A percentile compares a stretch with the other conserved stretches of the same genome.
phyloP scores from a whole-genome alignment of 1,140 invertebrate species.

The Oryzaephilus surinamensis region DNA sequence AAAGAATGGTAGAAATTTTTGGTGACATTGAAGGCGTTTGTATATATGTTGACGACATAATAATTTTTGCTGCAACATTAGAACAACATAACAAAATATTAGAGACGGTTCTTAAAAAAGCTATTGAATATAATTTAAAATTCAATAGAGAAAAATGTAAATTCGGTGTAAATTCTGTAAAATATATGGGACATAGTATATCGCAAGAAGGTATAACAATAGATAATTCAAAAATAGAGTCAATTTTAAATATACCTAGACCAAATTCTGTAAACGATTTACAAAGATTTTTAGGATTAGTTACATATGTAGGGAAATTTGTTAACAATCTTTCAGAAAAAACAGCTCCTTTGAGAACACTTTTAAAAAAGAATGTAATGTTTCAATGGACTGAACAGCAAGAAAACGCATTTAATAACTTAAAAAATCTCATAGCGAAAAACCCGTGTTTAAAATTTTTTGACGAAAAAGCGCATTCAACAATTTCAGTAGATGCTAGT shows the following conservation, averaged over 20 bases:
- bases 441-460: conserved; percentile 26
- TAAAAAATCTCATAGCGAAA: conserved; percentile 22
- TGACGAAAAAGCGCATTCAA: conserved; percentile 20
- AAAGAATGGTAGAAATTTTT: conserved; percentile 6
- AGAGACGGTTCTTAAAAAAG: conserved; percentile 4
- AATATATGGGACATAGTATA: conserved; percentile 32
- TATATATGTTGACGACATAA: too few species aligned
- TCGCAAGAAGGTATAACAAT: conserved; percentile 24
- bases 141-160: too few species aligned
- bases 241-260: conserved; percentile 12
- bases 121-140: conserved; percentile 20
- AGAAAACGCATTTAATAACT: conserved; percentile 17
- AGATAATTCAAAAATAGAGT: conserved; percentile 16
- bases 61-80: not conserved
- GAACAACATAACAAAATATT: not conserved
- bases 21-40: too few species aligned
- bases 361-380: conserved; percentile 8
- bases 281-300: conserved; percentile 23
- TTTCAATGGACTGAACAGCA: conserved; percentile 16
- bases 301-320: conserved; percentile 25
- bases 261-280: conserved; percentile 25
- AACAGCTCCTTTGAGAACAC: conserved; percentile 11
- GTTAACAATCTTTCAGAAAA: conserved; percentile 21
- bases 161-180: too few species aligned
- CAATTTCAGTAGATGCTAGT: conserved; percentile 29